phyloP scores from a whole-genome alignment of 1,140 invertebrate species.

The Adelges cooleyi region DNA sequence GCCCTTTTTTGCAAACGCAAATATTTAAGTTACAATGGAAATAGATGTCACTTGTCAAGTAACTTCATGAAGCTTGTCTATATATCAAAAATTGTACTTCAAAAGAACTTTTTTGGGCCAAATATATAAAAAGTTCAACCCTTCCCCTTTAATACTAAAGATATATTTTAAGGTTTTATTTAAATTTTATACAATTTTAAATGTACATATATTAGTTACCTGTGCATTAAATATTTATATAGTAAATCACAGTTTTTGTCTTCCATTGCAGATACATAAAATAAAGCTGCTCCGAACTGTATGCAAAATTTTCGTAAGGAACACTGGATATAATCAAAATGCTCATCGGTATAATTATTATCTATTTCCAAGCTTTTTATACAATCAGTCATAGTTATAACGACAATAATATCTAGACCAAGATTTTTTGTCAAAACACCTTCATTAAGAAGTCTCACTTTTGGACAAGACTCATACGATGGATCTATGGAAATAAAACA shows the following conservation, averaged over 20 bases:
- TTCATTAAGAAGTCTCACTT: conserved; percentile 51
- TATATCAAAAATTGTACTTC: too few relatives aligned
- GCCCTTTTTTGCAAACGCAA: too few relatives aligned
- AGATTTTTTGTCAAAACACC: conserved; percentile 83
- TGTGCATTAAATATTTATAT: conserved; percentile 95
- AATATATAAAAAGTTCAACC: too few relatives aligned
- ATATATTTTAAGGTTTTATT: too few relatives aligned
- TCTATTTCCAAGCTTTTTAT: conserved; percentile 95
- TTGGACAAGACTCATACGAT: background rate
- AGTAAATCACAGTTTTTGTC: conserved; percentile 98
- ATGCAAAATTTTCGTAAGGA: conserved; percentile 95
- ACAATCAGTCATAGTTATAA: conserved; percentile 97
- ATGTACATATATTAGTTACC: background rate
- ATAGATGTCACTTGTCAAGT: too few relatives aligned
- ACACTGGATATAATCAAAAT: conserved; percentile 98
- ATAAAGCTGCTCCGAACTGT: conserved; percentile 87
- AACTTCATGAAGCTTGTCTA: too few relatives aligned
- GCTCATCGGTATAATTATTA: conserved; percentile 83
- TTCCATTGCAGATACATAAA: conserved; percentile 97
- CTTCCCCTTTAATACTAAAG: too few relatives aligned
- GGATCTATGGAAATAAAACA: conserved; percentile 2
- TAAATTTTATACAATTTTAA: too few relatives aligned
- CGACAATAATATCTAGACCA: conserved; percentile 92
- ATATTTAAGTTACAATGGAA: too few relatives aligned
- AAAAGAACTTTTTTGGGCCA: too few relatives aligned